These are phyloP conservation scores for Drosophila pegasa DNA, from an alignment of 2,888 invertebrate species.

Conservation along the genomic window DNA sequence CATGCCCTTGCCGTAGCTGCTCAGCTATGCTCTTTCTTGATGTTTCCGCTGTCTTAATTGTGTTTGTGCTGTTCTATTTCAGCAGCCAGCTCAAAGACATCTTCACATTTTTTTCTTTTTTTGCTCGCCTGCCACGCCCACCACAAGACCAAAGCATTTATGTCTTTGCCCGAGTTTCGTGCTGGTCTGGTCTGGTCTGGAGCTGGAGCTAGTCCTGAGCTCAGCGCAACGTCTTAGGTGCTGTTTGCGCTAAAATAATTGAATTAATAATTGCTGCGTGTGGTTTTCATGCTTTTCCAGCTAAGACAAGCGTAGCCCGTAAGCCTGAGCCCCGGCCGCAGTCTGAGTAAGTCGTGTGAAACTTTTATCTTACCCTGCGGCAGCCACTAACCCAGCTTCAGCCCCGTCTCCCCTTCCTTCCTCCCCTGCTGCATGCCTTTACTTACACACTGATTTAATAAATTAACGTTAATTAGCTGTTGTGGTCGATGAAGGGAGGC, in stretches of 20 bases:
- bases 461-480: constrained; percentile 84
- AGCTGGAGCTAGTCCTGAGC: constrained; percentile 24
- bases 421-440: constrained; percentile 62
- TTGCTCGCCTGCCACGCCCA: constrained; percentile 13
- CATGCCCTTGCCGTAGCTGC: constrained; percentile 24
- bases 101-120: constrained; percentile 45
- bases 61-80: constrained; percentile 79
- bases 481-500: constrained; percentile 61
- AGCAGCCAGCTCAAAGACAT: constrained; percentile 54
- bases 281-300: constrained; percentile 83
- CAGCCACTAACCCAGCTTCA: constrained; percentile 23
- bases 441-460: constrained; percentile 83
- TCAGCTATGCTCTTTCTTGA: constrained; percentile 50
- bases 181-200: constrained; percentile 10
- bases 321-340: constrained; percentile 41
- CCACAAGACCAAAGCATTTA: constrained; percentile 68
- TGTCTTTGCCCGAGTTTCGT: constrained; percentile 57
- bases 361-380: constrained; percentile 72
- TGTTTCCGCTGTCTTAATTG: constrained; percentile 64
- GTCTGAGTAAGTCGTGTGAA: constrained; percentile 68
- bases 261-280: constrained; percentile 84
- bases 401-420: background rate
- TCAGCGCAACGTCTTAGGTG: constrained; percentile 70
- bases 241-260: constrained; percentile 83
- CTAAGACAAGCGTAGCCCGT: constrained; percentile 71